phyloP scores from a whole-genome alignment of 2,113 vertebrate genomes.

The Clarias macrocephalus region DNA sequence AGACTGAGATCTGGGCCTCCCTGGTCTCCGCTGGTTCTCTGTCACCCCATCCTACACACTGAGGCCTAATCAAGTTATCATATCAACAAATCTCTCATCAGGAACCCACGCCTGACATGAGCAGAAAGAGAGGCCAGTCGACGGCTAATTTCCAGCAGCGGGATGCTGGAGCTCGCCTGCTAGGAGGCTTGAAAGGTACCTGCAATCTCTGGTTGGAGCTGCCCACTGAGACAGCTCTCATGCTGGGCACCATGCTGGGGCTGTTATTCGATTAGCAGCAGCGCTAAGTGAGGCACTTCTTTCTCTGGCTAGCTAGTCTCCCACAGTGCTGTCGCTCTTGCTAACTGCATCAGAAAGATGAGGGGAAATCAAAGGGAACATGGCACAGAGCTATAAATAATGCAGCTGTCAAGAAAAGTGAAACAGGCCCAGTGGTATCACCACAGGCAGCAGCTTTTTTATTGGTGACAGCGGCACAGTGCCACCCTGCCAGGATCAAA shows the following conservation, averaged over 20 bases:
- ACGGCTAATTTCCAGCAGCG: slow-evolving; percentile 93
- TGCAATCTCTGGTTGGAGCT: slow-evolving; percentile 76
- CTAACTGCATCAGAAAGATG: slow-evolving; percentile 63
- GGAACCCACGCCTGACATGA: slow-evolving; percentile 75
- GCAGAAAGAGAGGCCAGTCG: slow-evolving; percentile 82
- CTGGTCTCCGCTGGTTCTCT: slow-evolving; percentile 68
- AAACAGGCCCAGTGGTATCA: slow-evolving; percentile 30
- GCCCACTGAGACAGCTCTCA: slow-evolving; percentile 76
- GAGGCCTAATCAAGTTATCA: slow-evolving; percentile 91
- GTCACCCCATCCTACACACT: slow-evolving; percentile 76
- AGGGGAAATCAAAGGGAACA: slow-evolving; percentile 59
- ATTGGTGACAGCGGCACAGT: slow-evolving; percentile 48
- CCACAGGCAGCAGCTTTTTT: slow-evolving; percentile 37
- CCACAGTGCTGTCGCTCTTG: slow-evolving; percentile 67
- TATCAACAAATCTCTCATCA: slow-evolving; percentile 81
- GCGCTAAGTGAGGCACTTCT: slow-evolving; percentile 71
- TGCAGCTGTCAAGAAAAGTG: slow-evolving; percentile 32
- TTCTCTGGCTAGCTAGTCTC: slow-evolving; percentile 68
- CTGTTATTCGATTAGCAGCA: slow-evolving; percentile 84
- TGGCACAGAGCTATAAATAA: slow-evolving; percentile 55
- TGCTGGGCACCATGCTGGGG: slow-evolving; percentile 82
- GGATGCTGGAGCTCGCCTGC: slow-evolving; percentile 78
- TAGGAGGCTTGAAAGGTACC: slow-evolving; percentile 83
- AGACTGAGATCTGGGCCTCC: slow-evolving; percentile 74
- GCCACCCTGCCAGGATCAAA: slow-evolving; percentile 49